Base-by-base conservation (phyloP, 2,888 invertebrate species). In the Steinernema carpocapsae region DNA sequence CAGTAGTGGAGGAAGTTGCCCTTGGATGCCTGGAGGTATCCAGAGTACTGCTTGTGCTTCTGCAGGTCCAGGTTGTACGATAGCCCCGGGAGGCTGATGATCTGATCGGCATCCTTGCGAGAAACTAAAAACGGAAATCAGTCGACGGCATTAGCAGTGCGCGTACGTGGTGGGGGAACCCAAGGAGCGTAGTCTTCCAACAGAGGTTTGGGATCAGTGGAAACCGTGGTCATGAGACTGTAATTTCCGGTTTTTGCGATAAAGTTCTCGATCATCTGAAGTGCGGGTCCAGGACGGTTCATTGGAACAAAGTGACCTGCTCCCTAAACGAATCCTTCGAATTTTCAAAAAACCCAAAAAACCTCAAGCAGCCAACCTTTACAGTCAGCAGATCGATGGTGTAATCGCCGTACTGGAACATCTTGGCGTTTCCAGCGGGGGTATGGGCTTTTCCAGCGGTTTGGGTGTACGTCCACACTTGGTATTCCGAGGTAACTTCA, bases 1-100 rank as follows among this genome's bases (percentile, higher is more conserved):
- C 89, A 89, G 81, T 89, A 89, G 78, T 89, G 89, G 2, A 89
- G 84, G 45, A 85, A 83, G 78, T 88, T 88, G 70, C 83, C 84
- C 7, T 74, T 19, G 14, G 78, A 79, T 7, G 82, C 84, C 1
- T 77, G 76, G 1, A 85, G 75, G 70, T 84, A 90, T 17, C 90
- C 90, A 17, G 89, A 89, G 78, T 88, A 90, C 48, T 89, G 89
- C 71, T 87, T 87, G 86, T 88, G 89, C 24, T 75, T 80, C 64
- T 79, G 82, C 86, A 89, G 89, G 43, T 76, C 81, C 12, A 78
- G 77, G 24, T 77, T 78, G 75, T 77, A 85, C 1, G 85, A 85
- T 6, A 84, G 59, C 24, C 85, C 85, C 42, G 85, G 85, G 48
- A 85, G 80, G 37, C 22, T 29, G 19, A 46, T 43, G 26, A 79